Evolutionary conservation across 2,113 vertebrate genomes (phyloP).

Genomic region (Tachuris rubrigastra): DNA sequence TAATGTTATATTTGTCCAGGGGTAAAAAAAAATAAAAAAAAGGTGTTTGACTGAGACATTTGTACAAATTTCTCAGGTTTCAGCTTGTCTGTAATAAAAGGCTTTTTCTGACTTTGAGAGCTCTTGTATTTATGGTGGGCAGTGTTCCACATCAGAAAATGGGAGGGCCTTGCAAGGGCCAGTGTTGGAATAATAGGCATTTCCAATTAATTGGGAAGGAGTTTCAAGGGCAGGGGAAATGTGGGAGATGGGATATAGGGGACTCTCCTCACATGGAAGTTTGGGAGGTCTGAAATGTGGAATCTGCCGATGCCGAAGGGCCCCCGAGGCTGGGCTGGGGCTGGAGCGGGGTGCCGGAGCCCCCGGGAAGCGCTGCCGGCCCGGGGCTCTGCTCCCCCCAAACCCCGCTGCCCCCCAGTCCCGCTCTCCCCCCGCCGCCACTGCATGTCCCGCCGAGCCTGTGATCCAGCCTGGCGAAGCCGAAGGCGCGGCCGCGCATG

Average conservation of each 20-base stretch:
- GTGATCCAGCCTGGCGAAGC: slow-evolving; percentile 67
- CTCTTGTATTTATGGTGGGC: background rate
- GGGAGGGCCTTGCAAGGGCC: background rate
- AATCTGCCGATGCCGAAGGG: no score
- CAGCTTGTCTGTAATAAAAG: background rate
- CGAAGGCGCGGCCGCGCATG: slow-evolving; percentile 52
- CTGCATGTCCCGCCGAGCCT: slow-evolving; percentile 73
- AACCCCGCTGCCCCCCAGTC: background rate
- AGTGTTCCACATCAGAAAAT: background rate
- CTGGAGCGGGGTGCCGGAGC: no score
- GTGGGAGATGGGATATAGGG: background rate
- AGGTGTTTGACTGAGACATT: background rate
- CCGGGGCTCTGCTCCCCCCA: background rate
- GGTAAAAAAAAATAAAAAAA: background rate
- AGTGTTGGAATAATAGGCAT: background rate
- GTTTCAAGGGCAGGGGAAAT: background rate
- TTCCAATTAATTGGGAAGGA: no score
- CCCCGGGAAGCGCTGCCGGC: background rate
- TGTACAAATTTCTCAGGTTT: background rate
- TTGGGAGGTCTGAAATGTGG: background rate
- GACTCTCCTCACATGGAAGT: background rate
- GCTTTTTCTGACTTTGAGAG: background rate
- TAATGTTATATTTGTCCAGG: background rate
- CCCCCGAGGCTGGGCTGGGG: no score
- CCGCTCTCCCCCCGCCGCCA: slow-evolving; percentile 9